Conservation (phyloP, 2,113 vertebrate species). For the Trogon melanurus region DNA sequence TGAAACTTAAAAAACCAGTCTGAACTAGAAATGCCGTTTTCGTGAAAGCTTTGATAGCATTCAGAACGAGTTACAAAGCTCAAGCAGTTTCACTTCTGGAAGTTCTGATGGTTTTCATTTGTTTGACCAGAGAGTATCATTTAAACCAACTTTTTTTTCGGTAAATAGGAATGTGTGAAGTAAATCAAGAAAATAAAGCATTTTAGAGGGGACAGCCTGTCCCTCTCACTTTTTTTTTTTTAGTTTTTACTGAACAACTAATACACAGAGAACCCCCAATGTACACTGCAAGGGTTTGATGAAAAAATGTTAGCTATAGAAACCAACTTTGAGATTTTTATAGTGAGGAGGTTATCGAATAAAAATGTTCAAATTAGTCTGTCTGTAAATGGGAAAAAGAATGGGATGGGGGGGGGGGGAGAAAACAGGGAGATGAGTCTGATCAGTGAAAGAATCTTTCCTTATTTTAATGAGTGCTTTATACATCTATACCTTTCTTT, state of each 20-base stretch:
- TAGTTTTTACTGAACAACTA: background rate
- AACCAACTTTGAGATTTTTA: background rate
- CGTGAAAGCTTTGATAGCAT: background rate
- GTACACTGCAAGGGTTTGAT: background rate
- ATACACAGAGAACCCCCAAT: background rate
- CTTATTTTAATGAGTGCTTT: background rate
- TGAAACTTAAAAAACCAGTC: background rate
- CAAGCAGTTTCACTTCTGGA: background rate
- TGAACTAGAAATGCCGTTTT: conserved; percentile 14
- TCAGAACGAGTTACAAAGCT: background rate
- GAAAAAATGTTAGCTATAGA: background rate
- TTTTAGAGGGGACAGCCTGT: background rate
- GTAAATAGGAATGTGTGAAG: background rate
- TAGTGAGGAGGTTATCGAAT: background rate
- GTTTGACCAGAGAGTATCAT: background rate
- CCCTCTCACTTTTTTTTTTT: background rate
- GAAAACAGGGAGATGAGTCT: background rate
- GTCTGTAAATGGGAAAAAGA: background rate
- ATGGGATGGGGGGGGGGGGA: accelerated
- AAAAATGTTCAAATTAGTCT: background rate
- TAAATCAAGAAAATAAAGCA: background rate
- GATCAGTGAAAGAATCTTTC: background rate
- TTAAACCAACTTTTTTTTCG: background rate
- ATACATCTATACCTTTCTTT: background rate
- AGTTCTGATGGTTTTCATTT: background rate